Base-by-base conservation (phyloP, 1,140 invertebrate genomes). In the Pseudomyrmex cubaensis region DNA sequence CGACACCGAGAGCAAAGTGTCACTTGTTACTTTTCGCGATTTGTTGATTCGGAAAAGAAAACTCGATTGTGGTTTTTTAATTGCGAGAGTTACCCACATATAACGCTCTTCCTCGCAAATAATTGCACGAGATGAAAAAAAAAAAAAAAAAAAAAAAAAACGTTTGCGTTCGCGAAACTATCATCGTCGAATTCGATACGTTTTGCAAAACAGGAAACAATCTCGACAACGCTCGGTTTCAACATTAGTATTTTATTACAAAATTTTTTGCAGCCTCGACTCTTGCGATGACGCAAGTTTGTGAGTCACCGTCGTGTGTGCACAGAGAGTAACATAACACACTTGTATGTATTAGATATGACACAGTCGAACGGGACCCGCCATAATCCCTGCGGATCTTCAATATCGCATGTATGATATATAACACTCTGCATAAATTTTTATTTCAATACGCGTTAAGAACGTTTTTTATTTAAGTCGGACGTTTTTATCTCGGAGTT, bases 231-330 rank as follows among this genome's bases (percentile, higher is more conserved):
- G 35, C 35, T 35, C 35, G 35, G 35, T 69, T 25, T 44, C 62
- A 4, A 17, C 20, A 59, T 22, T 52, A 17, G 22, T 15, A 52
- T 70, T 54, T 70, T n/a, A 25, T 70, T 70, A 54, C 67, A n/a
- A 70, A 56, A 13, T 15, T 22, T 50, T 67, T 20, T 12, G 50
- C 67, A 52, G 50, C 22, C 50, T 17, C 4, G 67, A 35, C 35
- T 35, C 35, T 20, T 20, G 35, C 35, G 35, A 54, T 70, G 67
- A 70, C 67, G 67, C 22, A 70, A 70, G 67, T 25, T 22, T 70
- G 35, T 35, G 67, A 70, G 48, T 70, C 67, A 70, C 20, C 35
- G 4, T 35, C 35, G 35, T 7, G 67, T 25, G 25, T 54, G 13
- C 54, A 70, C 13, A 25, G 20, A 70, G 50, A 15, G 50, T 56